Evolutionary conservation across 1,140 invertebrate species (phyloP).

Genomic region (Dryas iulia): DNA sequence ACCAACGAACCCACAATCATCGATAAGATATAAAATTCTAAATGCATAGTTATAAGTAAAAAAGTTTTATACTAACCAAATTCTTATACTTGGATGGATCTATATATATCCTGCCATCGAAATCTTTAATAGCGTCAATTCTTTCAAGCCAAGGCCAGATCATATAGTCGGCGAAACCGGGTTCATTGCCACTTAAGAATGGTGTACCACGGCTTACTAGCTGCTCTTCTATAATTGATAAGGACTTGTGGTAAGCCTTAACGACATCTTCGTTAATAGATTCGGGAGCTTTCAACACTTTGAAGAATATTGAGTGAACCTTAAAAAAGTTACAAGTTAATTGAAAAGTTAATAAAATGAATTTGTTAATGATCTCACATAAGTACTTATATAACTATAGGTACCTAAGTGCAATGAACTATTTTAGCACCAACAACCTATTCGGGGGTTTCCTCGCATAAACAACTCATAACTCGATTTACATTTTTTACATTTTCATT

Average conservation of each 20-base stretch:
- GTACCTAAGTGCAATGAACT: too few species aligned
- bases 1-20: too few species aligned
- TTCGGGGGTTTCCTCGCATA: too few species aligned
- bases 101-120: conserved; percentile 37
- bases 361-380: too few species aligned
- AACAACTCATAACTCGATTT: too few species aligned
- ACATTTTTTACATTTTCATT: too few species aligned
- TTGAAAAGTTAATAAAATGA: too few species aligned
- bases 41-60: not conserved
- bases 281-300: conserved; percentile 44
- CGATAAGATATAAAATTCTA: not conserved
- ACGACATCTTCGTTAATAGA: conserved; percentile 46
- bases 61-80: conserved; percentile 47
- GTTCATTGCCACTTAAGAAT: conserved; percentile 86
- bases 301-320: conserved; percentile 50
- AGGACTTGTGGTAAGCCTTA: conserved; percentile 37
- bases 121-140: conserved; percentile 63
- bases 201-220: conserved; percentile 82
- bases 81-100: conserved; percentile 44
- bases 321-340: conserved; percentile 33
- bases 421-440: too few species aligned
- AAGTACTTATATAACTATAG: too few species aligned
- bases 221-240: conserved; percentile 54
- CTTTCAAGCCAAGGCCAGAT: conserved; percentile 95
- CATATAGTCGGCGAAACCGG: conserved; percentile 94